Conservation (phyloP, 2,797 vertebrate genomes). For the Anguilla marmorata region DNA sequence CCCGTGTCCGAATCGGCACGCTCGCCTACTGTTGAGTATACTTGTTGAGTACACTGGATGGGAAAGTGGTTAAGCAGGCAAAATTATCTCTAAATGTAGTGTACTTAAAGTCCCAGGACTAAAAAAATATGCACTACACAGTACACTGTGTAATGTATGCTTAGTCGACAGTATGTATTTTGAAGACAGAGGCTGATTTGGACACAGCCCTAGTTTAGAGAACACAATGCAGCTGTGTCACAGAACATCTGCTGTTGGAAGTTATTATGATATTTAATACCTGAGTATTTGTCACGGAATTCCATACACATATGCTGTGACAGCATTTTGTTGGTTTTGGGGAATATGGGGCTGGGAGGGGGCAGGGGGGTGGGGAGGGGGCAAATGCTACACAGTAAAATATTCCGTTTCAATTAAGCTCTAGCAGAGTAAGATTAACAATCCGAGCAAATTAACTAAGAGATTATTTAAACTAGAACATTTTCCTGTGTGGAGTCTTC, state of each 20-base stretch:
- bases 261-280: not conserved
- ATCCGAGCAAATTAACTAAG: not conserved
- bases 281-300: not conserved
- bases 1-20: too few species aligned
- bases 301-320: not conserved
- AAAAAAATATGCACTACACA: too few species aligned
- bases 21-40: too few species aligned
- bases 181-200: too few species aligned
- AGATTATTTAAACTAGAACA: not conserved
- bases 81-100: too few species aligned
- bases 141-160: too few species aligned
- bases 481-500: not conserved
- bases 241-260: not conserved
- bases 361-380: too few species aligned
- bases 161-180: too few species aligned
- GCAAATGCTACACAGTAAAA: not conserved
- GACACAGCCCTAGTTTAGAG: not conserved
- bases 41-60: too few species aligned
- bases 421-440: not conserved
- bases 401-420: not conserved
- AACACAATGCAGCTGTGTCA: not conserved
- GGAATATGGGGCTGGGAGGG: not conserved
- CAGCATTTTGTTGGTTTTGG: not conserved
- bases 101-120: too few species aligned
- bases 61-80: too few species aligned